Evolutionary conservation across 2,888 invertebrate genomes (phyloP).

Genomic region (Oithona nana): DNA sequence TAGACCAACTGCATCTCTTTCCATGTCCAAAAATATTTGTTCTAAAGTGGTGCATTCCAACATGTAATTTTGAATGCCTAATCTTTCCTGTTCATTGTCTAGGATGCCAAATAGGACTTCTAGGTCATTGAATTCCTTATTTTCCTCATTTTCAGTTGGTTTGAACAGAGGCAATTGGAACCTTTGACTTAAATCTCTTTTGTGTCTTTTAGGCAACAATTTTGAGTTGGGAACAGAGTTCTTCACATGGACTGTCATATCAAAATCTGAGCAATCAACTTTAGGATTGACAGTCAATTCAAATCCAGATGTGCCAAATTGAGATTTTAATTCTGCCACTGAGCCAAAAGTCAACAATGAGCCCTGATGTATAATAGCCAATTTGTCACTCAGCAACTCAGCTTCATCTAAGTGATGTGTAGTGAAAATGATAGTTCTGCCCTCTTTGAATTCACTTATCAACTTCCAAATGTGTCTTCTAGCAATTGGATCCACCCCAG

Average conservation of each 20-base stretch:
- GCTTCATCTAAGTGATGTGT: conserved; percentile 21
- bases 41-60: conserved; percentile 19
- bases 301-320: not conserved
- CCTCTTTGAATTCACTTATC: conserved; percentile 17
- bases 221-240: not conserved
- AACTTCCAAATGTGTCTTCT: conserved; percentile 19
- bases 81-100: not conserved
- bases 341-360: not conserved
- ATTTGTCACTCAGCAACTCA: conserved; percentile 19
- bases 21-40: conserved; percentile 18
- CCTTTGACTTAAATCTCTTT: not conserved
- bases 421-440: conserved; percentile 19
- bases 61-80: conserved; percentile 15
- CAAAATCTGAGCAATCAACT: not conserved
- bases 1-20: not conserved
- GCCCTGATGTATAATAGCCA: conserved; percentile 19
- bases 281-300: not conserved
- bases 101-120: conserved; percentile 17
- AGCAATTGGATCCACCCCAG: conserved; percentile 19
- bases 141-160: not conserved
- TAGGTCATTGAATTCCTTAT: not conserved
- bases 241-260: not conserved
- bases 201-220: not conserved
- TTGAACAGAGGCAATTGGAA: not conserved
- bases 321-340: not conserved